Evolutionary conservation across 2,888 invertebrate species (phyloP).

Genomic region (Luperina nickerlii): DNA sequence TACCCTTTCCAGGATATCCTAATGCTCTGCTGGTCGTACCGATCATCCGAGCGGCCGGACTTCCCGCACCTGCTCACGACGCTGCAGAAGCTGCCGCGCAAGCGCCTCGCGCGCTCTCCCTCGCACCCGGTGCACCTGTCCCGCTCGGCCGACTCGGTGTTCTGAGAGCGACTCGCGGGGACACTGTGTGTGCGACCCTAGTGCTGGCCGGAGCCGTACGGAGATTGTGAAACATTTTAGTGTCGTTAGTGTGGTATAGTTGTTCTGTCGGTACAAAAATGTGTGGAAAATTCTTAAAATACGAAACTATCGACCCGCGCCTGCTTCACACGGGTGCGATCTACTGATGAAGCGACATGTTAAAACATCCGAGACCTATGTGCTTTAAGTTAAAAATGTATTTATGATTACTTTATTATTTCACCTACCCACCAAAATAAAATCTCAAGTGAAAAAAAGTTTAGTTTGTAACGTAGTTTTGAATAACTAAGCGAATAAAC

Average conservation of each 20-base stretch:
- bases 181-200: constrained; percentile 42
- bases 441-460: background rate
- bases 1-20: constrained; percentile 94
- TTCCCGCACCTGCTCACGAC: constrained; percentile 96
- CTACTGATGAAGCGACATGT: background rate
- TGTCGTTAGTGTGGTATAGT: constrained; percentile 1
- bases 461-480: background rate
- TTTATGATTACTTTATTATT: background rate
- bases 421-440: background rate
- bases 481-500: background rate
- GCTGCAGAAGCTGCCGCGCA: constrained; percentile 98
- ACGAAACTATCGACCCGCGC: background rate
- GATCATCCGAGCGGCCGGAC: constrained; percentile 96
- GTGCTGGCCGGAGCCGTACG: background rate
- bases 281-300: background rate
- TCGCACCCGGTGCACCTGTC: constrained; percentile 99
- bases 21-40: constrained; percentile 98
- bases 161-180: constrained; percentile 86
- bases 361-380: background rate
- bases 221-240: no score
- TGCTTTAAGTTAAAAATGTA: background rate
- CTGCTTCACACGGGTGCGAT: background rate
- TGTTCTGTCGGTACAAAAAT: background rate
- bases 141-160: constrained; percentile 98
- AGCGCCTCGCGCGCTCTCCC: constrained; percentile 98